Base-by-base conservation (phyloP, 2,113 vertebrate genomes). In the Propithecus coquereli region DNA sequence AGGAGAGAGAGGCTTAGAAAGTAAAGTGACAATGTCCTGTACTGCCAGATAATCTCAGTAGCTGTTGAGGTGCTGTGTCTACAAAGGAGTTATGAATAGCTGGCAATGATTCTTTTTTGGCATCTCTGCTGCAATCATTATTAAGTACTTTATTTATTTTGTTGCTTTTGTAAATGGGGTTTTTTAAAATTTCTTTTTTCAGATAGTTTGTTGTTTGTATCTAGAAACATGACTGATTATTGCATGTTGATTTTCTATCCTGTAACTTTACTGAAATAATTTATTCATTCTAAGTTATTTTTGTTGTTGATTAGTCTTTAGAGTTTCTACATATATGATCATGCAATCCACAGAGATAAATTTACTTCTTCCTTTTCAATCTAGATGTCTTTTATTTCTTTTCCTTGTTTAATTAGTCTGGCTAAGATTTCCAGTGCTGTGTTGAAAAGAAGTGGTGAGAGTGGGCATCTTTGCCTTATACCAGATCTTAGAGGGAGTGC, bases 1-100 rank as follows among this genome's bases (percentile, higher is more conserved):
- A 20, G 22, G 32, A 40, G 32, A 50, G 22, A 59, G 8, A 45
- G 10, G 4, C 16, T 65, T 76, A 82, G 43, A 88, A 47, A 17
- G 8, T 18, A 57, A 37, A 4, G 23, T 30, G 4, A 0, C 27
- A 25, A 1, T 40, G 54, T 5, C 14, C 6, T 82, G 14, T 23
- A 63, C 8, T 9, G 8, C 3, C 1, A 10, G 13, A 27, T 85
- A 32, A 4, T 63, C 14, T 54, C 32, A 71, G 18, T 73, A 52
- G 0, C 11, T 17, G 25, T 47, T 81, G 66, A 94, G 17, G 27
- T 63, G 3, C 1, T 50, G 17, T 71, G 13, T 92, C 50, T 86
- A 22, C 2, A 57, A 85, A 95, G 47, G 2, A 25, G 11, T 71
- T 32, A 17, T 73, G 54, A 86, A 43, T 83, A 54, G 83, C 34